Conservation (phyloP, 2,888 invertebrate genomes). For the Agriopis marginaria region DNA sequence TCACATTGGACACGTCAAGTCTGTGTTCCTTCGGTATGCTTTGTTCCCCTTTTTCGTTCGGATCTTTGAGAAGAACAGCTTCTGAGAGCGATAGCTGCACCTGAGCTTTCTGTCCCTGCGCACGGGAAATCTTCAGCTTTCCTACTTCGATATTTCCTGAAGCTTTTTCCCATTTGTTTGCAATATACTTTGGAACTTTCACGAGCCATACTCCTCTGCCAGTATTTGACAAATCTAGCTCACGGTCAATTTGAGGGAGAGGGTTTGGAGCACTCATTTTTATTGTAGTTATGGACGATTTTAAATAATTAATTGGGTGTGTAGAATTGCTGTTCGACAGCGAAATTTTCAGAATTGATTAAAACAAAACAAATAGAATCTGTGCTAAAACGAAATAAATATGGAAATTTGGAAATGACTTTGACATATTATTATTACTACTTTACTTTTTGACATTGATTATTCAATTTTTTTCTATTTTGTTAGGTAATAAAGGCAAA, state of each 20-base stretch:
- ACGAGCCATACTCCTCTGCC: conserved; percentile 98
- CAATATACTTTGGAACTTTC: conserved; percentile 98
- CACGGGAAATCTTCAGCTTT: conserved; percentile 94
- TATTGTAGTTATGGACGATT: not conserved
- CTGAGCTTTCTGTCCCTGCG: conserved; percentile 93
- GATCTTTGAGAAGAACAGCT: conserved; percentile 91
- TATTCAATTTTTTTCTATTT: too few species aligned
- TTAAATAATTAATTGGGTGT: too few species aligned
- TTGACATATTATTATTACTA: too few species aligned
- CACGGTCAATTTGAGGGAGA: conserved; percentile 89
- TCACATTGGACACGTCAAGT: conserved; percentile 95
- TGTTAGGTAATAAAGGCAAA: too few species aligned
- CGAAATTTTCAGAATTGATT: too few species aligned
- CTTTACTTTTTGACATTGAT: too few species aligned
- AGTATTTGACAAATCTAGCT: conserved; percentile 95
- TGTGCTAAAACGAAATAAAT: too few species aligned
- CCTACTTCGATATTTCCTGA: conserved; percentile 97
- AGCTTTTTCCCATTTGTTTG: conserved; percentile 97
- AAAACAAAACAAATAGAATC: too few species aligned
- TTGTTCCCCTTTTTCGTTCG: conserved; percentile 87
- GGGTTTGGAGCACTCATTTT: conserved; percentile 59
- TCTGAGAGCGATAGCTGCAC: conserved; percentile 95
- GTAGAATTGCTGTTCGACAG: too few species aligned
- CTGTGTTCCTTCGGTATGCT: conserved; percentile 96
- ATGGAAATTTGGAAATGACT: too few species aligned